phyloP scores from a whole-genome alignment of 2,888 invertebrate genomes.

The Linyphia triangularis region DNA sequence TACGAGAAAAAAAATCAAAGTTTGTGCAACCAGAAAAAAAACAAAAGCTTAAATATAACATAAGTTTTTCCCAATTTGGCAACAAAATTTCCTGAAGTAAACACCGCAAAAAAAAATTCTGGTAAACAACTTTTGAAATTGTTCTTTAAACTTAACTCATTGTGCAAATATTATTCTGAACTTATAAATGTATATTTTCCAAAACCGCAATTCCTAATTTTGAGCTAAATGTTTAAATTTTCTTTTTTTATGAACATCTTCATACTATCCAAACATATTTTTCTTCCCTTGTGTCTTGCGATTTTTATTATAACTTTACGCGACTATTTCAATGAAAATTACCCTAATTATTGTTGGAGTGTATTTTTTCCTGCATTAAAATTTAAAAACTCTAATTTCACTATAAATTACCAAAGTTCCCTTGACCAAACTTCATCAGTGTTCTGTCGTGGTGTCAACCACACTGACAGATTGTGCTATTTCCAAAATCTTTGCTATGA shows the following conservation, averaged over 20 bases:
- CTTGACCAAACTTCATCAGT: constrained; percentile 76
- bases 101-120: too few relatives aligned
- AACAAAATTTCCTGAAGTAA: too few relatives aligned
- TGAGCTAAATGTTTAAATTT: too few relatives aligned
- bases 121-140: too few relatives aligned
- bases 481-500: constrained; percentile 81
- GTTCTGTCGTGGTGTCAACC: constrained; percentile 77
- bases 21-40: too few relatives aligned
- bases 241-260: not conserved
- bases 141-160: too few relatives aligned
- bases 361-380: not conserved
- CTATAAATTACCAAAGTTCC: not conserved
- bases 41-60: too few relatives aligned
- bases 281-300: not conserved
- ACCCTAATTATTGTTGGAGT: not conserved
- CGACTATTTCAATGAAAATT: not conserved
- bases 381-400: not conserved
- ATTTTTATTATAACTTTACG: not conserved
- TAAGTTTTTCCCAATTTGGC: too few relatives aligned
- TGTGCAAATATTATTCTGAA: too few relatives aligned
- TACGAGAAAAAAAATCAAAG: too few relatives aligned
- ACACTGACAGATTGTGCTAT: constrained; percentile 78
- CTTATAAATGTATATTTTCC: too few relatives aligned
- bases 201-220: too few relatives aligned
- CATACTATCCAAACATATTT: not conserved